These are phyloP conservation scores for Brachyptera putata DNA, from an alignment of 2,888 invertebrate genomes.

Conservation along the genomic window DNA sequence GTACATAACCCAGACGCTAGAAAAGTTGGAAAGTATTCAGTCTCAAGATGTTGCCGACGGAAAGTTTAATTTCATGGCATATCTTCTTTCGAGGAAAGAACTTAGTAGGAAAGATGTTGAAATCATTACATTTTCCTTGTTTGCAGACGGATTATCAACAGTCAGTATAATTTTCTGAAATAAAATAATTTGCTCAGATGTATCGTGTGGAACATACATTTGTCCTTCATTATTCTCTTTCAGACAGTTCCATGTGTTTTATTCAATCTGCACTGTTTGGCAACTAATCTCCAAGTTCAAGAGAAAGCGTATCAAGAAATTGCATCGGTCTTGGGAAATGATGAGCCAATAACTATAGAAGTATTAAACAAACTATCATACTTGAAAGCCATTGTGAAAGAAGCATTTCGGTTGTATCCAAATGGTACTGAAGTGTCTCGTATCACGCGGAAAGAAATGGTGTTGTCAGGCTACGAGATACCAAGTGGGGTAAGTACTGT, in stretches of 20 bases:
- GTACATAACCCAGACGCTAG: background rate
- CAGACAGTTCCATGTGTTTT: slow-evolving; percentile 49
- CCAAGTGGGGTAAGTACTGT: slow-evolving; percentile 44
- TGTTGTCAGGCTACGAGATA: slow-evolving; percentile 43
- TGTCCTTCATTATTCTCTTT: background rate
- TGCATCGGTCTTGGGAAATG: slow-evolving; percentile 37
- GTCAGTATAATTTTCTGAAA: too few relatives aligned
- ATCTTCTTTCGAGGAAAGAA: slow-evolving; percentile 45
- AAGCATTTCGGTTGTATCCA: slow-evolving; percentile 48
- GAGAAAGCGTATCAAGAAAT: slow-evolving; percentile 45
- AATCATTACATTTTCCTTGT: slow-evolving; percentile 49
- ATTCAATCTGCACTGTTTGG: slow-evolving; percentile 46
- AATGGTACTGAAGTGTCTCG: slow-evolving; percentile 42
- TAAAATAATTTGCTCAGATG: too few relatives aligned
- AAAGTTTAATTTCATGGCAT: slow-evolving; percentile 45
- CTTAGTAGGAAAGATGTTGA: slow-evolving; percentile 46
- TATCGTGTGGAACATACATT: too few relatives aligned
- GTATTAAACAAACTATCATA: slow-evolving; percentile 46
- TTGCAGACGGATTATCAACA: slow-evolving; percentile 51
- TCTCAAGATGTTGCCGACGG: slow-evolving; percentile 26
- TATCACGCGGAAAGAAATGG: slow-evolving; percentile 40
- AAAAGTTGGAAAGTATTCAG: background rate
- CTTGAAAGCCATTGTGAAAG: slow-evolving; percentile 61
- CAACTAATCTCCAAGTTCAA: slow-evolving; percentile 46
- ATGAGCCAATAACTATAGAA: slow-evolving; percentile 42